phyloP scores from a whole-genome alignment of 2,888 invertebrate species.

The Lottia gigantea region DNA sequence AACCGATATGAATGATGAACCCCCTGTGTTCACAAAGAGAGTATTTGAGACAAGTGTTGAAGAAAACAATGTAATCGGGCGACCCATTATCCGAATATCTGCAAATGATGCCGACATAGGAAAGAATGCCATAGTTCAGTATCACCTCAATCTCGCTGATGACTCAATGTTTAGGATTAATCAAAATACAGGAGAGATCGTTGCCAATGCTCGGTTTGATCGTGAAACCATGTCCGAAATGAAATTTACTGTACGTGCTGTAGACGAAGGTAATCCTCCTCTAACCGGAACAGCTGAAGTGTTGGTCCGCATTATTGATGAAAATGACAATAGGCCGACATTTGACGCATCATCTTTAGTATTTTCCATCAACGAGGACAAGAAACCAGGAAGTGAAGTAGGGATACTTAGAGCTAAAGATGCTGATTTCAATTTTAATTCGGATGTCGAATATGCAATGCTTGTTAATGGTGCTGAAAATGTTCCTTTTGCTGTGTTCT shows the following conservation, averaged over 20 bases:
- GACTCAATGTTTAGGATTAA: conserved; percentile 45
- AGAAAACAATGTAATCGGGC: conserved; percentile 55
- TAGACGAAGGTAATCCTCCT: conserved; percentile 43
- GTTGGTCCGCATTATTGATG: conserved; percentile 43
- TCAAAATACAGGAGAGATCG: conserved; percentile 46
- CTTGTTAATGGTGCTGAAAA: conserved; percentile 11
- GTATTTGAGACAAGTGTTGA: conserved; percentile 46
- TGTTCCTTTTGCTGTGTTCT: conserved; percentile 48
- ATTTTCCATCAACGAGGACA: conserved; percentile 45
- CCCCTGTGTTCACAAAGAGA: conserved; percentile 48
- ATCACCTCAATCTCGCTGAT: conserved; percentile 41
- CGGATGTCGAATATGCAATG: conserved; percentile 31
- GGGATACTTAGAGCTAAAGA: conserved; percentile 49
- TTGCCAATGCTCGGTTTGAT: conserved; percentile 45
- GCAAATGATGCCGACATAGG: conserved; percentile 55
- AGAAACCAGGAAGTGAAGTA: conserved; percentile 35
- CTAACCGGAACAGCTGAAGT: conserved; percentile 46
- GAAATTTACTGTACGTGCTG: conserved; percentile 46
- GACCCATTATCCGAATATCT: conserved; percentile 44
- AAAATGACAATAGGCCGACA: conserved; percentile 52
- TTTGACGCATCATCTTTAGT: conserved; percentile 37
- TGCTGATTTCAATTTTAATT: conserved; percentile 47
- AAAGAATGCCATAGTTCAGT: conserved; percentile 44
- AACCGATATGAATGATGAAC: conserved; percentile 60
- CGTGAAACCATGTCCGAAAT: conserved; percentile 44